Conservation (phyloP, 2,797 vertebrate species). For the Phylloscopus collybita region DNA sequence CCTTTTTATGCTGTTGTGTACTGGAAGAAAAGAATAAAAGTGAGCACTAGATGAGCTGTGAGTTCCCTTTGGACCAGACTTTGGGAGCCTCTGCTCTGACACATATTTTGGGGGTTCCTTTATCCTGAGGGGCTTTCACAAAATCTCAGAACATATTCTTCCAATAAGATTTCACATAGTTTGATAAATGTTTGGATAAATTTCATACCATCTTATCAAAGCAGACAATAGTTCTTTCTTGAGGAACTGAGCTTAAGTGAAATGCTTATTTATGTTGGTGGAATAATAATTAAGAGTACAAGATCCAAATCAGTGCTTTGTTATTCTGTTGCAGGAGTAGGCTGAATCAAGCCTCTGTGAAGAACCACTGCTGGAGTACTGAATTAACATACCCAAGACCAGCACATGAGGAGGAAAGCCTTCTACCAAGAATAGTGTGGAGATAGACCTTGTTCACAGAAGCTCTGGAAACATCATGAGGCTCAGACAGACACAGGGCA, state of each 20-base stretch:
- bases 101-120: background rate
- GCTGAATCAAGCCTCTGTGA: slow-evolving; percentile 13
- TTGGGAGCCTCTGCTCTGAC: background rate
- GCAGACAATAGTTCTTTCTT: slow-evolving; percentile 11
- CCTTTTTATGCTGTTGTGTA: background rate
- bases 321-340: background rate
- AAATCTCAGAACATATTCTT: background rate
- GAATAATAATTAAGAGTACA: slow-evolving; percentile 23
- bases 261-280: background rate
- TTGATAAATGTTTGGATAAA: slow-evolving; percentile 29
- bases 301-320: slow-evolving; percentile 13
- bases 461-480: background rate
- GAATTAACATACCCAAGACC: background rate
- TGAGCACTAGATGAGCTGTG: background rate
- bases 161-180: background rate
- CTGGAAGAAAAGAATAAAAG: background rate
- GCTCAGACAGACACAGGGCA: background rate
- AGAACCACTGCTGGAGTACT: background rate
- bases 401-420: background rate
- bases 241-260: background rate
- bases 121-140: background rate
- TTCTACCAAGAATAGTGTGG: background rate
- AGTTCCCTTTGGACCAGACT: background rate
- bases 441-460: background rate
- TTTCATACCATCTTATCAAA: slow-evolving; percentile 1